phyloP scores from a whole-genome alignment of 2,888 invertebrate species.

The Eilema griseolum region DNA sequence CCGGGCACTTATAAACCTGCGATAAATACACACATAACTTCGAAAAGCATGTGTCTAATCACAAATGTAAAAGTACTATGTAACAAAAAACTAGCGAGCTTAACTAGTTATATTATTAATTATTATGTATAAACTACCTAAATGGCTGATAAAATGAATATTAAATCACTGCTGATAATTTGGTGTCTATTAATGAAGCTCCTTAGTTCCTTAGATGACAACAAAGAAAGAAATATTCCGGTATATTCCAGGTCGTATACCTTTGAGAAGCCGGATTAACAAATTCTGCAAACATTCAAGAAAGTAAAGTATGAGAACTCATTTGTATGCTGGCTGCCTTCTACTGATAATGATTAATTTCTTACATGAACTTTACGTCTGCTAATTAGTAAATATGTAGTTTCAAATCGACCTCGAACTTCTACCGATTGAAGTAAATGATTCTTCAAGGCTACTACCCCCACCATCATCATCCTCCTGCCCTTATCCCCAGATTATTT shows the following conservation, averaged over 20 bases:
- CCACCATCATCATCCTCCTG: too few species aligned
- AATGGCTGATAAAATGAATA: background rate
- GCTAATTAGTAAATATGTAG: background rate
- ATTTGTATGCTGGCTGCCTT: background rate
- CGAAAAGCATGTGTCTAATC: too few species aligned
- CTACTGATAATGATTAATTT: background rate
- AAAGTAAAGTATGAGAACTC: background rate
- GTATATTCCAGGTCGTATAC: background rate
- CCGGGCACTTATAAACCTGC: too few species aligned
- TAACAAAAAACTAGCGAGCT: background rate
- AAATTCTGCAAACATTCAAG: background rate
- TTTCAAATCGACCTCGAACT: background rate
- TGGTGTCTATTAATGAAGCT: too few species aligned
- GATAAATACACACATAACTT: too few species aligned
- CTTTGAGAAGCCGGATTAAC: background rate
- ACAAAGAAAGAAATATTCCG: background rate
- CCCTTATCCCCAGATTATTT: too few species aligned
- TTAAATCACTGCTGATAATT: background rate
- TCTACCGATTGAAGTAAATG: background rate
- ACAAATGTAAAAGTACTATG: background rate
- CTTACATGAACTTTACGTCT: background rate
- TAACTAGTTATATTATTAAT: too few species aligned
- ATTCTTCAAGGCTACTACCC: background rate
- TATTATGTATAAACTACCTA: background rate
- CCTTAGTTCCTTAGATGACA: background rate